These are phyloP conservation scores for Sorex araneus DNA, from an alignment of 2,113 vertebrate genomes.

Conservation along the genomic window DNA sequence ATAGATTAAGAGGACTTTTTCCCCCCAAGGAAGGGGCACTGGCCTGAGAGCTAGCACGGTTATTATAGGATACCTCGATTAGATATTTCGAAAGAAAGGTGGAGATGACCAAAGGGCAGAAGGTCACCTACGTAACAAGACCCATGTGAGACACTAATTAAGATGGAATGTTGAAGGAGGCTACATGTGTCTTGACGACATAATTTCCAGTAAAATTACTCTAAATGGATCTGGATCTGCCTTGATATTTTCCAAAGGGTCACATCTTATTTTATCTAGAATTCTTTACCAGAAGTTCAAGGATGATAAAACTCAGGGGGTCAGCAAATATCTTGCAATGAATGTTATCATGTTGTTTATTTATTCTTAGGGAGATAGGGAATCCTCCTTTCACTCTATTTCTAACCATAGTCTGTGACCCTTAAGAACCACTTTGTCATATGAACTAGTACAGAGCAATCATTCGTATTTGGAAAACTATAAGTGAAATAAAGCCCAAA, in stretches of 20 bases:
- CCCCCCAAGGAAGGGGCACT: conserved; percentile 61
- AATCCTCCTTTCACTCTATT: not conserved
- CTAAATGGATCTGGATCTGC: conserved; percentile 52
- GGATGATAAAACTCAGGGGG: not conserved
- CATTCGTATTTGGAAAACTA: conserved; percentile 12
- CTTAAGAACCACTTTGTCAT: not conserved
- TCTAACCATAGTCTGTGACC: not conserved
- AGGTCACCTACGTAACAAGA: conserved; percentile 80
- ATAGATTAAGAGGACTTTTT: conserved; percentile 54
- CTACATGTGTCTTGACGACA: conserved; percentile 42
- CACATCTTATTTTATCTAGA: conserved; percentile 21
- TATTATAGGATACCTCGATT: conserved; percentile 76
- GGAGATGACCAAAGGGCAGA: conserved; percentile 81
- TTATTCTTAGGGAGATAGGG: conserved; percentile 46
- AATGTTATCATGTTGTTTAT: not conserved
- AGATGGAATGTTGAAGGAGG: conserved; percentile 80
- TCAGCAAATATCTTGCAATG: conserved; percentile 33
- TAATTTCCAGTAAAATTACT: conserved; percentile 69
- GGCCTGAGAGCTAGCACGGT: conserved; percentile 48
- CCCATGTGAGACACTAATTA: conserved; percentile 79
- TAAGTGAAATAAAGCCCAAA: not conserved
- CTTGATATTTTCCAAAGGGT: conserved; percentile 62
- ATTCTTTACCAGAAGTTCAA: conserved; percentile 19
- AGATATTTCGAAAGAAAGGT: conserved; percentile 83
- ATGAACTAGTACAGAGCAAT: not conserved